These are phyloP conservation scores for Kryptolebias marmoratus DNA, from an alignment of 2,113 vertebrate species.

Conservation along the genomic window DNA sequence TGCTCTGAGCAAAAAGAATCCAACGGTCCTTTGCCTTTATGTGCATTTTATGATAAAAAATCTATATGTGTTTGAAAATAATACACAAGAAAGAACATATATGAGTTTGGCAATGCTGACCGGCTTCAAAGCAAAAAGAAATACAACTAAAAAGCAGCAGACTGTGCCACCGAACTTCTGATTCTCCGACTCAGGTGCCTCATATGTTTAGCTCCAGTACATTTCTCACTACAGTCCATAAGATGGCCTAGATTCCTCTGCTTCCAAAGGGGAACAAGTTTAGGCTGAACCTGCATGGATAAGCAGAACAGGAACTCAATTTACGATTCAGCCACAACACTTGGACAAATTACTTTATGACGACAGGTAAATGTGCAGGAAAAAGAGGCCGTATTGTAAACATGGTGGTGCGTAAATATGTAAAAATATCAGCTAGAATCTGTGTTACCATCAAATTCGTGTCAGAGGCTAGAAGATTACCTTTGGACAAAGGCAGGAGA, in stretches of 20 bases:
- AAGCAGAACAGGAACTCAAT: constrained; percentile 7
- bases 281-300: neutral
- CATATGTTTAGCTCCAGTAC: constrained; percentile 4
- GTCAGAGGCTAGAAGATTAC: neutral
- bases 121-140: too few species aligned
- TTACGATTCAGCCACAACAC: neutral
- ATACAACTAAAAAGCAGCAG: neutral
- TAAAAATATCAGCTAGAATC: too few species aligned
- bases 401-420: neutral
- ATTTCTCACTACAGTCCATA: neutral
- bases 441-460: neutral
- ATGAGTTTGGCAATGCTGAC: neutral
- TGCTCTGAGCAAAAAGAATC: neutral
- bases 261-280: constrained; percentile 7
- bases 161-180: neutral
- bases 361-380: neutral
- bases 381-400: constrained; percentile 4
- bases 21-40: neutral
- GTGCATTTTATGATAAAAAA: neutral
- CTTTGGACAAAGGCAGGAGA: neutral
- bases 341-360: neutral
- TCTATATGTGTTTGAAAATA: neutral
- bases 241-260: constrained; percentile 35
- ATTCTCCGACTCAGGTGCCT: constrained; percentile 22
- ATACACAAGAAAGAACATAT: neutral